Conservation (phyloP, 1,140 invertebrate genomes). For the Neoseiulus cucumeris region DNA sequence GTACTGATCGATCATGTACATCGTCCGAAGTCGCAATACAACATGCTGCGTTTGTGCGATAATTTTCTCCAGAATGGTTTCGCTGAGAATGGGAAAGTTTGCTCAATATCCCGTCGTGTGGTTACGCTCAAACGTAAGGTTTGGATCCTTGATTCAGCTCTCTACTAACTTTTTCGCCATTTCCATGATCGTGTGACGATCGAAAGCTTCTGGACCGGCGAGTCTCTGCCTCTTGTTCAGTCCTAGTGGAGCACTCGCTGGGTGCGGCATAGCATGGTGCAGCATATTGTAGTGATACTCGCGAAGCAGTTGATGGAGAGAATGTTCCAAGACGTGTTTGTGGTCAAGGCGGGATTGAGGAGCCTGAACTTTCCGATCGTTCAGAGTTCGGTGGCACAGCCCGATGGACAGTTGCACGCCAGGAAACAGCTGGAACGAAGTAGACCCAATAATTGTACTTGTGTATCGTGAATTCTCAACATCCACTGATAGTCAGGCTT, state of each 20-base stretch:
- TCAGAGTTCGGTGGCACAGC: conserved; percentile 33
- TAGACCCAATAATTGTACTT: no score
- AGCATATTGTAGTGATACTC: conserved; percentile 80
- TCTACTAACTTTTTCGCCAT: conserved; percentile 52
- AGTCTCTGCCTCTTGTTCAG: conserved; percentile 66
- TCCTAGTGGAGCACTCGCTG: conserved; percentile 69
- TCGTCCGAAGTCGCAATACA: conserved; percentile 62
- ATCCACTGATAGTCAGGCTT: no score
- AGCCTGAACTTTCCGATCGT: conserved; percentile 24
- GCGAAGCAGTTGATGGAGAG: conserved; percentile 71
- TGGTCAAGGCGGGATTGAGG: conserved; percentile 39
- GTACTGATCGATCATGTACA: conserved; percentile 79
- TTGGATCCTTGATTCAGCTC: no score
- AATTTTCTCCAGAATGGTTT: conserved; percentile 80
- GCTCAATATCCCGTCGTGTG: no score
- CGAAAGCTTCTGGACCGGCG: conserved; percentile 69
- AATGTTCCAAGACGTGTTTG: conserved; percentile 87
- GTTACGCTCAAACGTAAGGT: no score
- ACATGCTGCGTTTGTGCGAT: conserved; percentile 88
- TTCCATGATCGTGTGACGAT: conserved; percentile 60
- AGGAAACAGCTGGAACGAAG: conserved; percentile 48
- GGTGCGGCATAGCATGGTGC: conserved; percentile 80
- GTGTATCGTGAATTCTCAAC: no score
- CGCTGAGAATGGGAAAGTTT: conserved; percentile 25
- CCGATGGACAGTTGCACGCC: conserved; percentile 57